Conservation (phyloP, 2,888 invertebrate species). For the Nasonovia ribisnigri region DNA sequence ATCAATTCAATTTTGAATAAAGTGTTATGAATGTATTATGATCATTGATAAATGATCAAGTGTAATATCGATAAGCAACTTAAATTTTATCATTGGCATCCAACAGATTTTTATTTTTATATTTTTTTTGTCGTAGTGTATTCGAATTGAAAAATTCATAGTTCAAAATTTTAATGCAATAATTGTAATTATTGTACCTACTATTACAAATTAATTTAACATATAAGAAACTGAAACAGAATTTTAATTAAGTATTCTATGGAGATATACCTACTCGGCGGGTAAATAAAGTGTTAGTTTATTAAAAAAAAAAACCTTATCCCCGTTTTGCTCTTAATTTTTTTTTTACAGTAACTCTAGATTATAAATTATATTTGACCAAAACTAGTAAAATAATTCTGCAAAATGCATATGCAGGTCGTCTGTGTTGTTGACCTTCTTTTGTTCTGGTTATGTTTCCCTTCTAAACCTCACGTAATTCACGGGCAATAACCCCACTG, state of each 20-base stretch:
- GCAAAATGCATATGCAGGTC: conserved; percentile 3
- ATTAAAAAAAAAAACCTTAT: not conserved
- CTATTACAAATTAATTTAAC: not conserved
- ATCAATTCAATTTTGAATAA: not conserved
- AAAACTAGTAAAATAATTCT: conserved; percentile 3
- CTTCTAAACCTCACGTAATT: conserved; percentile 29
- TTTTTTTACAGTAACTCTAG: not conserved
- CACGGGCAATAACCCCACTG: not conserved
- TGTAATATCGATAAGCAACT: not conserved
- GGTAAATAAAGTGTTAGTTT: not conserved
- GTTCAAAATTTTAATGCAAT: too few relatives aligned
- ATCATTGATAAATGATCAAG: not conserved
- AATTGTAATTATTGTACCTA: not conserved
- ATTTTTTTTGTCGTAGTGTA: not conserved
- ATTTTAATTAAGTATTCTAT: not conserved
- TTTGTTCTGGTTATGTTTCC: conserved; percentile 20
- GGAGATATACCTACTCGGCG: too few relatives aligned
- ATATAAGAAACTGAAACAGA: not conserved
- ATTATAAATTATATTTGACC: conserved; percentile 28
- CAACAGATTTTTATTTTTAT: not conserved
- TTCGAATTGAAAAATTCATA: not conserved
- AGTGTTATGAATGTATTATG: not conserved
- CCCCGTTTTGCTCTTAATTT: not conserved
- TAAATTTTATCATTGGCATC: not conserved
- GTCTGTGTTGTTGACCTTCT: conserved; percentile 10